Conservation (phyloP, 2,888 invertebrate species). For the Strigamia maritima region DNA sequence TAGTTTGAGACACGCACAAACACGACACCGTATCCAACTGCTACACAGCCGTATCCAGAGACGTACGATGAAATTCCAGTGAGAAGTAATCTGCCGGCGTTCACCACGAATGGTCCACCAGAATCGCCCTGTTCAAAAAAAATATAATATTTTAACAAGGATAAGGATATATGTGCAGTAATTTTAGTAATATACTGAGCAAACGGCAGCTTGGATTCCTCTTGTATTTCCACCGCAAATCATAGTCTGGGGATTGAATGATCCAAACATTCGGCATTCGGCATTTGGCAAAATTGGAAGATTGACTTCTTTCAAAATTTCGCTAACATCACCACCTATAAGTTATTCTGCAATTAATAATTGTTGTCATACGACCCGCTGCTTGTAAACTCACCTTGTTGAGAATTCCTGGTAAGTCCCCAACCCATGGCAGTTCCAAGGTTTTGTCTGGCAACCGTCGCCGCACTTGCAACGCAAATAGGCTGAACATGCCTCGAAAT, state of each 20-base stretch:
- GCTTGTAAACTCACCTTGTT: too few relatives aligned
- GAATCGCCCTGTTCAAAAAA: background rate
- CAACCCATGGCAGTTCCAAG: too few relatives aligned
- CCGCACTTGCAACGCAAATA: background rate
- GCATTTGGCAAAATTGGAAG: background rate
- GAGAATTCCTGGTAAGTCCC: too few relatives aligned
- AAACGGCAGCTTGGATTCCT: background rate
- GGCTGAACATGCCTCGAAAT: background rate
- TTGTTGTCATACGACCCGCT: too few relatives aligned
- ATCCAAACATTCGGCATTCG: background rate
- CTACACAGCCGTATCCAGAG: background rate
- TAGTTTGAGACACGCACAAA: background rate
- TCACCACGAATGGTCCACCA: constrained; percentile 16
- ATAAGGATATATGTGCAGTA: too few relatives aligned
- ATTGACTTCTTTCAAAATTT: background rate
- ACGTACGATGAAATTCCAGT: background rate
- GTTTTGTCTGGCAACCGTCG: too few relatives aligned
- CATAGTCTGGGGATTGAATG: background rate
- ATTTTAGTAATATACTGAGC: background rate
- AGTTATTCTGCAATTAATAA: too few relatives aligned
- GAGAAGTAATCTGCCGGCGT: background rate
- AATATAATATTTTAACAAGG: too few relatives aligned
- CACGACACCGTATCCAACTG: background rate
- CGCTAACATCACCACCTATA: background rate
- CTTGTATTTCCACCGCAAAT: background rate